Evolutionary conservation across 1,140 invertebrate species (phyloP), one percentile per base, ranked within the genome.

Genomic region (Chironomus striatipennis): DNA sequence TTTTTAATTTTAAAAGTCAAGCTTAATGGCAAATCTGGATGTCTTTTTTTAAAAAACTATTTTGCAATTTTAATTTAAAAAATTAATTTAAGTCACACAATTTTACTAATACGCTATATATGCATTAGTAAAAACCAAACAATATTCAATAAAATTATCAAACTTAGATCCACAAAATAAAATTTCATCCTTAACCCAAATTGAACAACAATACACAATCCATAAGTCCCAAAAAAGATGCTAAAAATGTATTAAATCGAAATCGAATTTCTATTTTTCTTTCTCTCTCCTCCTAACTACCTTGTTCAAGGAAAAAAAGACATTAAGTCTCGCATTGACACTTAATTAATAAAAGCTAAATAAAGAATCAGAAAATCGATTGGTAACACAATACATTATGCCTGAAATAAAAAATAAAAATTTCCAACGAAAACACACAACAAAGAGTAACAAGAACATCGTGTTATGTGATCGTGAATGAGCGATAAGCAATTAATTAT

Each of bases 271-370:
- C 20, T 70, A 18, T 70, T 70, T 70, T 17, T 57, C 47, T 57
- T 57, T 57, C 47, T 57, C 47, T 57, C 47, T 57, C 4, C 12
- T 57, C 12, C 12, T 57, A 57, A 57, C 47, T 57, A 57, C 47
- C 47, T 57, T 10, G 47, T 70, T 70, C 18, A 9, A 70, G 9
- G 65, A 70, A 70, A 70, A 70, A 70, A 70, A 70, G 65, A 70
- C 65, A 70, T 70, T 70, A 70, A 18, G 65, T 70, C 65, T 70
- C 17, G 20, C 65, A 70, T 70, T 70, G 65, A 70, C 65, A 70
- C 65, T 70, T 70, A 70, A 70, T 70, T 70, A 70, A 70, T 70
- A 70, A 70, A 70, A 57, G 47, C 47, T n/a, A 57, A 57, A 57
- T 57, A 57, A 20, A 70, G 65, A 21, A 70, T 70, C 65, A 70